These are phyloP conservation scores for Porphyrio hochstetteri DNA, from an alignment of 2,113 vertebrate species.

Conservation along the genomic window DNA sequence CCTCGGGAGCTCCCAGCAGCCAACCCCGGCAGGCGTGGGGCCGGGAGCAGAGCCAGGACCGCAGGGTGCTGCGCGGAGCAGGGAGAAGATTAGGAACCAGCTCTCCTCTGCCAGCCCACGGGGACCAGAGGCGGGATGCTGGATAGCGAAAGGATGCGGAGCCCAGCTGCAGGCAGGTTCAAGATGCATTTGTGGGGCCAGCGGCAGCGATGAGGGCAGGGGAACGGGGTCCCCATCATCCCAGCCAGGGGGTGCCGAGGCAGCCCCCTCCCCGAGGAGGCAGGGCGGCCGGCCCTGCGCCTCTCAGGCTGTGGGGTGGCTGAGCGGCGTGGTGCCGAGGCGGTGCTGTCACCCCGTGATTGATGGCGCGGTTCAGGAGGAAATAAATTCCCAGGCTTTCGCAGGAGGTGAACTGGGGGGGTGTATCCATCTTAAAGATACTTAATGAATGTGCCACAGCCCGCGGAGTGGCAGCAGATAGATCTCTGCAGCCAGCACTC, in stretches of 20 bases:
- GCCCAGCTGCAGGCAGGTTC: not conserved
- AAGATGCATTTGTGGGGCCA: not conserved
- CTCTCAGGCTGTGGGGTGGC: fast-evolving
- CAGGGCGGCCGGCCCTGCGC: not conserved
- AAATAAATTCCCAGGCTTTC: conserved; percentile 65
- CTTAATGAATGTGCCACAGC: conserved; percentile 66
- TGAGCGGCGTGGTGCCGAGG: not conserved
- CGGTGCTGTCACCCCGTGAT: not conserved
- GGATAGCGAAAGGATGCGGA: not conserved
- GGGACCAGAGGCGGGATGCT: not conserved
- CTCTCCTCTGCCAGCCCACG: fast-evolving
- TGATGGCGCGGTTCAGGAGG: conserved; percentile 62
- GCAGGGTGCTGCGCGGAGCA: not conserved
- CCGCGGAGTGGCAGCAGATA: conserved; percentile 3
- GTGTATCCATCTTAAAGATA: conserved; percentile 68
- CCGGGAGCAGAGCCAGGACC: not conserved
- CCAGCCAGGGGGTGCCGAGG: fast-evolving
- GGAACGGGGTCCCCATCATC: not conserved
- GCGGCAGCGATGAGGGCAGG: fast-evolving
- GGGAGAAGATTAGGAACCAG: not conserved
- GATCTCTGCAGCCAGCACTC: conserved; percentile 43
- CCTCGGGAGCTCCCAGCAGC: not conserved
- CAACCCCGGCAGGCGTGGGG: not conserved
- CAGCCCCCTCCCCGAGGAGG: not conserved
- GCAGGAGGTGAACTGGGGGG: conserved; percentile 63